phyloP scores from a whole-genome alignment of 2,113 vertebrate genomes.

The Sceloporus undulatus region DNA sequence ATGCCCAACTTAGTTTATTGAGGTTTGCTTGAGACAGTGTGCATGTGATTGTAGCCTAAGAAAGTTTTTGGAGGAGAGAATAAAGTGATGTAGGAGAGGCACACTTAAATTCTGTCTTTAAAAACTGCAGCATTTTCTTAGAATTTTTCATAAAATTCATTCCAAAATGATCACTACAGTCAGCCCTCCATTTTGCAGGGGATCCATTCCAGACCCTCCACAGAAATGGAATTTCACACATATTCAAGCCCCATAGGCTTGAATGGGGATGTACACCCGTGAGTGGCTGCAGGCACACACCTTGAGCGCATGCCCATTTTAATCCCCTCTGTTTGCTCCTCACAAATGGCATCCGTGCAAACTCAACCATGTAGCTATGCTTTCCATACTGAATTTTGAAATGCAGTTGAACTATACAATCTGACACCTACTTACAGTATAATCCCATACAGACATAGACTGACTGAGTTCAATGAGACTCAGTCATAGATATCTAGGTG shows the following conservation, averaged over 20 bases:
- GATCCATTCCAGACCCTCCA: no score
- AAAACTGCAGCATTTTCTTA: neutral
- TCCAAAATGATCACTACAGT: conserved; percentile 22
- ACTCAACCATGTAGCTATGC: neutral
- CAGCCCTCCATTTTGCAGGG: no score
- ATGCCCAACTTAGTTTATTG: no score
- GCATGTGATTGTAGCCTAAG: neutral
- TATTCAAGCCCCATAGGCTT: no score
- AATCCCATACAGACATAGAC: neutral
- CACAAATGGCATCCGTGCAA: no score
- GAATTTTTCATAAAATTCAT: conserved; percentile 15
- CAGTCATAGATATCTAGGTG: no score
- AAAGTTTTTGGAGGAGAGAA: neutral
- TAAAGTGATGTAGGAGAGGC: neutral
- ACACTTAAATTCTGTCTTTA: neutral
- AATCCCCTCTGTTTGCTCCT: no score
- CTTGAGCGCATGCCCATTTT: no score
- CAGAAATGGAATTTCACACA: no score
- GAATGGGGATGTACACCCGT: no score
- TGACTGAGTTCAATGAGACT: neutral
- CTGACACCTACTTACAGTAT: neutral
- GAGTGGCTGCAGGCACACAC: no score
- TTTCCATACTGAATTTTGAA: neutral
- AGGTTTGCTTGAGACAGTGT: no score
- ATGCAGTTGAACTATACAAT: neutral